phyloP scores from a whole-genome alignment of 1,140 invertebrate species.

The Drosophila pandora region DNA sequence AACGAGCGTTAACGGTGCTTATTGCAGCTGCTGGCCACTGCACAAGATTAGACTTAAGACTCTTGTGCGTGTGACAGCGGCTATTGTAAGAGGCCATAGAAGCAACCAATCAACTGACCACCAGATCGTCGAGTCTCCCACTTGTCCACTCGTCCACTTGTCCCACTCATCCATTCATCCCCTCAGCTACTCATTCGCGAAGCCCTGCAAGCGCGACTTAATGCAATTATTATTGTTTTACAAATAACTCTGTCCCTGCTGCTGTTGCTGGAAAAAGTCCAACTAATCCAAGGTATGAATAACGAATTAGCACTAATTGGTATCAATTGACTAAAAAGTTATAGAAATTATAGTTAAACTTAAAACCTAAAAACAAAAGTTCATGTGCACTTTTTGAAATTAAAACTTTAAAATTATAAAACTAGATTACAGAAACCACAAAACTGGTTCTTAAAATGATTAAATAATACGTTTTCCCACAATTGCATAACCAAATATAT shows the following conservation, averaged over 20 bases:
- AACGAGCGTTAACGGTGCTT: slow-evolving; percentile 84
- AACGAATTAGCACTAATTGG: not conserved
- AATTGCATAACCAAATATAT: too few relatives aligned
- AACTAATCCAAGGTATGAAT: not conserved
- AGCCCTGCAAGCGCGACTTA: slow-evolving; percentile 11
- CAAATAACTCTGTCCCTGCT: not conserved
- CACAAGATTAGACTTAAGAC: slow-evolving; percentile 95
- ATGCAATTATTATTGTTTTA: slow-evolving; percentile 22
- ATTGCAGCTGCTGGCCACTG: slow-evolving; percentile 97
- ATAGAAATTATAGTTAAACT: not conserved
- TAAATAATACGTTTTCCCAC: too few relatives aligned
- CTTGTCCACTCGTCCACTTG: not conserved
- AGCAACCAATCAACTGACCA: slow-evolving; percentile 59
- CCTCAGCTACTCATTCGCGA: not conserved
- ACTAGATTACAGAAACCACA: too few relatives aligned
- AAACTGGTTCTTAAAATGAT: too few relatives aligned
- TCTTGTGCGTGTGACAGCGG: slow-evolving; percentile 99
- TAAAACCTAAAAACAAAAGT: not conserved
- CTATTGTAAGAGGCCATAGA: slow-evolving; percentile 92
- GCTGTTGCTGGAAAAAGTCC: not conserved
- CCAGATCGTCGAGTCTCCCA: not conserved
- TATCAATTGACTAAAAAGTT: not conserved
- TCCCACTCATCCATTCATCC: not conserved
- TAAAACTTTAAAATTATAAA: not conserved
- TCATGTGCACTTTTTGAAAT: not conserved